These are phyloP conservation scores for Dipodomys merriami DNA, from an alignment of 2,113 vertebrate genomes.

Conservation along the genomic window DNA sequence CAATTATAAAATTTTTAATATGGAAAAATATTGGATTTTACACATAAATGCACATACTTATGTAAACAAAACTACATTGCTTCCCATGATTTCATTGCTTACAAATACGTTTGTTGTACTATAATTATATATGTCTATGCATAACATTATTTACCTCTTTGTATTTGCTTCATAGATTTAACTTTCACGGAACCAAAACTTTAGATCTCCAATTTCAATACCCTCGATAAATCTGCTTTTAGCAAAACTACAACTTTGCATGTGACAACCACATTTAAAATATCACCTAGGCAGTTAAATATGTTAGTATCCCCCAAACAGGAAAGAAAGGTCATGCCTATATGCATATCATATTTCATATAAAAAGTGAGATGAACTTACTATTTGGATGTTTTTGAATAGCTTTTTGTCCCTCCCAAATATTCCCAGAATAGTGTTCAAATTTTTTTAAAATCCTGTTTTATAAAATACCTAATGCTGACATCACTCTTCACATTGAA, in stretches of 20 bases:
- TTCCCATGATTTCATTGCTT: not conserved
- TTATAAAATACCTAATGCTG: constrained; percentile 75
- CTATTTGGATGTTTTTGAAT: constrained; percentile 62
- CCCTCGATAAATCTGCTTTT: not conserved
- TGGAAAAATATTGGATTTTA: not conserved
- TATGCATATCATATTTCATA: constrained; percentile 48
- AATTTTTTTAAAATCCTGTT: constrained; percentile 80
- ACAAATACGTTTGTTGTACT: not conserved
- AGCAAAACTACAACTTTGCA: constrained; percentile 35
- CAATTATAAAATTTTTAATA: not conserved
- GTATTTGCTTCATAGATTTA: not conserved
- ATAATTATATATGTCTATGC: not conserved
- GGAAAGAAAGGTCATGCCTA: constrained; percentile 45
- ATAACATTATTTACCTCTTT: not conserved
- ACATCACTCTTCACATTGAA: constrained; percentile 80
- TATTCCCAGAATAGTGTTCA: constrained; percentile 77
- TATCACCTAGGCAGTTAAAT: not conserved
- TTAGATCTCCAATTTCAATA: not conserved
- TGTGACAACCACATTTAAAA: not conserved
- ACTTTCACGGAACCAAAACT: not conserved
- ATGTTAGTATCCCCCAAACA: constrained; percentile 54
- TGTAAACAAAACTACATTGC: not conserved
- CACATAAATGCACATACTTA: not conserved
- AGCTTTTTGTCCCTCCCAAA: constrained; percentile 75
- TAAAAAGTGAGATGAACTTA: constrained; percentile 66